Evolutionary conservation across 2,113 vertebrate genomes (phyloP), one percentile per base, ranked within the genome.

Genomic region (Nerophis lumbriciformis): DNA sequence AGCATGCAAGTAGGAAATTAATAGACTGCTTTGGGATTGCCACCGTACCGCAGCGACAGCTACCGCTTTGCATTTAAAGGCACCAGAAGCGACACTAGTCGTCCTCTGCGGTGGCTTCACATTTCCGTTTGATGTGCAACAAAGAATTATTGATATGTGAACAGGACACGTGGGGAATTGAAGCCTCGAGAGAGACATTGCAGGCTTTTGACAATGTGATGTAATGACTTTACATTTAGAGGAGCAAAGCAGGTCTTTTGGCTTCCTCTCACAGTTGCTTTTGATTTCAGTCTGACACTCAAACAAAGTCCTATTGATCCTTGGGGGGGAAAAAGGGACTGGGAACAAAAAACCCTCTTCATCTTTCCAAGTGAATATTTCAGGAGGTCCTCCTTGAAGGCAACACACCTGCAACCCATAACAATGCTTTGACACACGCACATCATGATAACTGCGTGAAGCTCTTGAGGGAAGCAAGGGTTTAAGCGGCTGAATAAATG

Each of bases 401-500:
- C 15, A 50, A 45, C 52, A 51, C 69, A 53, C 67, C 45, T 52
- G 16, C 61, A 56, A 42, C 60, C 45, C 53, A n/a, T 61, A 47
- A 35, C 66, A 8, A 63, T 59, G n/a, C 48, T 68, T 63, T 42
- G 59, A 56, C 70, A 62, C 64, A 63, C 48, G 44, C 51, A n/a
- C n/a, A 53, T 65, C 61, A 55, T 49, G 57, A 82, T 71, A 79
- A 55, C 53, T 37, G 21, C 38, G 59, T 48, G 54, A 65, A 84
- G 78, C 83, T 79, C 88, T 83, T 85, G 80, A 82, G 83, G 79
- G 90, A 87, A 72, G 72, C 14, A 73, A 81, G 66, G 83, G 85
- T 47, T 88, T 65, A 90, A 89, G 84, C 85, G 77, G 73, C 89
- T 73, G 81, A 90, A 90, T 87, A 92, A 92, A 91, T 89, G 88